These are phyloP conservation scores for Lichenostomus cassidix DNA, from an alignment of 2,113 vertebrate genomes.

Conservation along the genomic window DNA sequence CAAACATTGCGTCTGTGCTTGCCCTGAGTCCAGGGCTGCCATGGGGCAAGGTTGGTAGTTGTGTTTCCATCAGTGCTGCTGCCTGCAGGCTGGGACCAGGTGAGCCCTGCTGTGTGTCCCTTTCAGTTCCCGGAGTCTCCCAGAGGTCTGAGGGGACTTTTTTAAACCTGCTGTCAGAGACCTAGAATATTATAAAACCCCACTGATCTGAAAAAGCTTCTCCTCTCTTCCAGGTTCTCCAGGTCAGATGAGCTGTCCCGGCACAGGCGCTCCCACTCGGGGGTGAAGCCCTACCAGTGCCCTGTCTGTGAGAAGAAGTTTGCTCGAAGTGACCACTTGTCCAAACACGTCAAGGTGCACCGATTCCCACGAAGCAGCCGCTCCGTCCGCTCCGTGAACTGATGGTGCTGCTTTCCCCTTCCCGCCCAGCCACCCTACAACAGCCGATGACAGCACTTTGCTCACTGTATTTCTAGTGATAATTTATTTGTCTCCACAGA, in stretches of 20 bases:
- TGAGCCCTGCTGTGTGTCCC: background rate
- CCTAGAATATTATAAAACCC: background rate
- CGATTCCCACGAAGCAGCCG: slow-evolving; percentile 96
- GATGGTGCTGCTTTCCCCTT: slow-evolving; percentile 60
- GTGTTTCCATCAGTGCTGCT: background rate
- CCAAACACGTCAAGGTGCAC: slow-evolving; percentile 98
- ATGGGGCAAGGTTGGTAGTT: background rate
- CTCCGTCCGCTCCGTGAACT: slow-evolving; percentile 85
- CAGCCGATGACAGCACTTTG: slow-evolving; percentile 58
- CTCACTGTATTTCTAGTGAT: slow-evolving; percentile 72
- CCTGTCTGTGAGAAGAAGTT: slow-evolving; percentile 98
- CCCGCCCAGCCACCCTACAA: background rate
- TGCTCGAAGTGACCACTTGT: slow-evolving; percentile 97
- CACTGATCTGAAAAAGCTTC: background rate
- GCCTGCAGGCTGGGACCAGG: background rate
- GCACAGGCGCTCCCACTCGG: slow-evolving; percentile 94
- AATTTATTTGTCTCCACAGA: slow-evolving; percentile 84
- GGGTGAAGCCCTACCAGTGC: slow-evolving; percentile 97
- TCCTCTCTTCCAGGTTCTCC: slow-evolving; percentile 84
- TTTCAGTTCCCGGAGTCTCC: background rate
- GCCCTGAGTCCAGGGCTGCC: background rate
- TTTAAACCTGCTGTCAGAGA: too few species aligned
- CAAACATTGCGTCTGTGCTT: rapidly evolving
- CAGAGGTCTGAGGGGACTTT: background rate
- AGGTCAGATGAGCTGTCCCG: slow-evolving; percentile 95